Evolutionary conservation across 2,888 invertebrate genomes (phyloP), one percentile per base, ranked within the genome.

Genomic region (Idaea biselata): DNA sequence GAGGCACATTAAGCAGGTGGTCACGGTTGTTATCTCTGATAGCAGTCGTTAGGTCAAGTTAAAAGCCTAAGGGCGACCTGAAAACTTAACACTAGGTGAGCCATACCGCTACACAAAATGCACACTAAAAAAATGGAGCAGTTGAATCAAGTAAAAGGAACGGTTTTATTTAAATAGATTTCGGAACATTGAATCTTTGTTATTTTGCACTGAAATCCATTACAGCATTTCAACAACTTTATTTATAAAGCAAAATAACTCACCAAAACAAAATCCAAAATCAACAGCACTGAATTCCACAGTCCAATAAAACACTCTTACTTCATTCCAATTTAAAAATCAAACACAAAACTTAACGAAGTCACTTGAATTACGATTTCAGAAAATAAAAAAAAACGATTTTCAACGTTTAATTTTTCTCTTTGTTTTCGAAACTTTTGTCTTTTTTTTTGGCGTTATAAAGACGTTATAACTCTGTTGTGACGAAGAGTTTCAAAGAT

Each of bases 321-420:
- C 44, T 44, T 44, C 44, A 44, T 44, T 44, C 44, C 44, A 11
- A 44, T 44, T 44, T 44, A 44, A 44, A 44, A 59, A 59, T 53
- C 53, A 44, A 59, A 59, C 33, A 59, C 33, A 66, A 25, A 55
- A 57, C 16, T 58, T n/a, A 44, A 44, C 11, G 44, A 44, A 44
- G 44, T 44, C 44, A 44, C 44, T 44, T 44, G 44, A 44, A 44
- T 44, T 7, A 0, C 44, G 44, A 44, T 44, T 44, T 44, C 0
- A 32, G 11, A 32, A 11, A 32, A 8, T 32, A 33, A 44, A 44
- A 44, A 44, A 44, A 11, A 44, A 44, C 8, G 14, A 32, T 44
- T 44, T 44, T 44, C 8, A 8, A 44, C 44, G 14, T 44, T 44
- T 44, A 44, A 44, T 14, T 44, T 44, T 44, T 44, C 44, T 44